Percentiles rank a stretch among this genome's conserved stretches.
Evolutionary conservation across 2,888 invertebrate genomes (phyloP).

Genomic region (Caenorhabditis sp.): DNA sequence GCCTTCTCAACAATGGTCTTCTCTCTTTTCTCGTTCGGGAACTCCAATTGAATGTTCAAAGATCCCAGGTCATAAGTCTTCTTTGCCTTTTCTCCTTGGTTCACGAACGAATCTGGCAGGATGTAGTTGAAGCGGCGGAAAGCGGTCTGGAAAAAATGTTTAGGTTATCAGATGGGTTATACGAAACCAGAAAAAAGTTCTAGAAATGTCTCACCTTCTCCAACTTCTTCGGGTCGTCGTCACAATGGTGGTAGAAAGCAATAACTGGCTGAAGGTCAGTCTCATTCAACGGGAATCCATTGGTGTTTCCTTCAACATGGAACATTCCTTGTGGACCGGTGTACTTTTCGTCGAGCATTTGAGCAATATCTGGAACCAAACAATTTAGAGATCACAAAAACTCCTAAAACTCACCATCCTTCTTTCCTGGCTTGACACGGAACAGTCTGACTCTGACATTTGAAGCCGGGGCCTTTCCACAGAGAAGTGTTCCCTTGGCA

Average conservation of each 20-base stretch:
- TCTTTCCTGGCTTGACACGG: constrained; percentile 71
- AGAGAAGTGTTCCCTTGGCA: constrained; percentile 71
- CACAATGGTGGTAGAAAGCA: constrained; percentile 73
- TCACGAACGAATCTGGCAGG: constrained; percentile 69
- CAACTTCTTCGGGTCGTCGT: constrained; percentile 71
- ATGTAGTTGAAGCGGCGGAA: constrained; percentile 73
- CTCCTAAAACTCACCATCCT: constrained; percentile 55
- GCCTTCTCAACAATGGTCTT: constrained; percentile 68
- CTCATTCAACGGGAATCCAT: constrained; percentile 74
- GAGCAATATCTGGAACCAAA: constrained; percentile 62
- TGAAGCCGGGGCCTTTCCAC: constrained; percentile 71
- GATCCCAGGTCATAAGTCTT: constrained; percentile 74
- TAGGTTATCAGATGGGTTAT: background rate
- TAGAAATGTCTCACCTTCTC: constrained; percentile 63
- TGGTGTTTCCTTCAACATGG: constrained; percentile 74
- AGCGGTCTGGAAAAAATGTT: constrained; percentile 63
- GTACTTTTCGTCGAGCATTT: constrained; percentile 70
- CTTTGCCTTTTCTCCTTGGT: constrained; percentile 73
- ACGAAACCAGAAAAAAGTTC: background rate
- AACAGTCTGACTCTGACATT: constrained; percentile 71
- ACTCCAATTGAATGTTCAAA: constrained; percentile 73
- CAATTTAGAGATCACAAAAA: background rate
- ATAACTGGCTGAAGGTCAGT: constrained; percentile 70
- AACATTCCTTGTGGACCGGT: constrained; percentile 73
- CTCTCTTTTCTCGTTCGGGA: constrained; percentile 73